Base-by-base conservation (phyloP, 2,113 vertebrate genomes). In the Salminus brasiliensis region DNA sequence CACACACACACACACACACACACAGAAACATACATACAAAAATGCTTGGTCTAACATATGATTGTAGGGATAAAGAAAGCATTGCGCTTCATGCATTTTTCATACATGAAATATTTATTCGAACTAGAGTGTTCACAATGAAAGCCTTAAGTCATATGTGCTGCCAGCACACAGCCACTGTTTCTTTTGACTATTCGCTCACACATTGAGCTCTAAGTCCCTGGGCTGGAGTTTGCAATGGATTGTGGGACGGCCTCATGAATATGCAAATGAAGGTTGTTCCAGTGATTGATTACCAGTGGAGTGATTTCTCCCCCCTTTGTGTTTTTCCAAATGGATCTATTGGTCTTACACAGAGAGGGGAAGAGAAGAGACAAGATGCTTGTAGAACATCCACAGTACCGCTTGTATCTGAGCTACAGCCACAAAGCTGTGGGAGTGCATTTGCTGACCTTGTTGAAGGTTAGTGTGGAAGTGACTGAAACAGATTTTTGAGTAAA, bases 261-360 rank as follows among this genome's bases (percentile, higher is more conserved):
- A 83, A 87, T 84, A 85, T 85, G 84, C 71, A 84, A 82, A 84
- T 84, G 27, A 43, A n/a, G 52, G 52, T 73, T 84, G 66, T 78
- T 83, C 55, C 60, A 53, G 67, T 87, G 84, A 86, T 81, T 85
- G 67, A 81, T 86, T 78, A 83, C 74, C 49, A 83, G 59, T 55
- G 41, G 49, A 82, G 43, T 68, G 25, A 71, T 43, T 78, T 77
- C 66, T 73, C 52, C 32, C 36, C 36, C 13, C 62, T 72, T 80
- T 79, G 74, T 82, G 47, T 80, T 27, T 70, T 76, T 65, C 59
- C 39, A 78, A 72, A 83, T 63, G n/a, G 45, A 47, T 76, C 69
- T 78, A 70, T 73, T 78, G 74, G 59, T 52, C 60, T 71, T 74
- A 74, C 45, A 80, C 66, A 57, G 23, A 32, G 52, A 15, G 25